Percentiles rank a stretch among this genome's conserved stretches.
These are phyloP conservation scores for Dryocosmus kuriphilus DNA, from an alignment of 2,888 invertebrate genomes.

Conservation along the genomic window DNA sequence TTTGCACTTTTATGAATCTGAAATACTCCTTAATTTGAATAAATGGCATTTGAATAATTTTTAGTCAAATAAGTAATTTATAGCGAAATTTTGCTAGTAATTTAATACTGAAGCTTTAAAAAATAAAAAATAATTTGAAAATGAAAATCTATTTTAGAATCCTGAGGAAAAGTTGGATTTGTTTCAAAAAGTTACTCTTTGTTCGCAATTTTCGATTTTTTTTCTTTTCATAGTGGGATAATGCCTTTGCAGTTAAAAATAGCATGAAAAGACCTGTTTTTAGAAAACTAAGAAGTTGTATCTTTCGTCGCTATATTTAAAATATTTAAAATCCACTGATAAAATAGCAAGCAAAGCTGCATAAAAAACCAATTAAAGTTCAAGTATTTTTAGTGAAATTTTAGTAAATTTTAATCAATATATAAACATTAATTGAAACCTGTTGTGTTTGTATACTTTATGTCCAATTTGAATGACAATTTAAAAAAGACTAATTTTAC, in stretches of 20 bases:
- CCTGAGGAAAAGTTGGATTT: neutral
- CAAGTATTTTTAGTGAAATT: no score
- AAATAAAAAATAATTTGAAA: neutral
- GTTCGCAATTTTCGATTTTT: neutral
- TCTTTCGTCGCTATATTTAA: neutral
- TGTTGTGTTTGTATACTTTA: no score
- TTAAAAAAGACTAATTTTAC: no score
- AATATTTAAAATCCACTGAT: no score
- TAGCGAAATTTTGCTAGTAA: no score
- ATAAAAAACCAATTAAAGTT: no score
- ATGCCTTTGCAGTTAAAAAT: neutral
- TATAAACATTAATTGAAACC: neutral
- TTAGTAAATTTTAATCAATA: neutral
- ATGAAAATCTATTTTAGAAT: neutral
- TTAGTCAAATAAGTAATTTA: no score
- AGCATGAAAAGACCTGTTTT: neutral
- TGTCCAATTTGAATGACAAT: no score
- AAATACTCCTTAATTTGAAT: no score
- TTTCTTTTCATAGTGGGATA: neutral
- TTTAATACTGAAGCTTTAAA: neutral
- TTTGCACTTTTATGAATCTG: no score
- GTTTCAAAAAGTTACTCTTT: neutral
- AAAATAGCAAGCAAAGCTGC: no score
- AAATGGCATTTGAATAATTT: no score
- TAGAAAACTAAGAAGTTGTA: neutral